phyloP scores from a whole-genome alignment of 2,888 invertebrate genomes.

The Catocala sponsa region DNA sequence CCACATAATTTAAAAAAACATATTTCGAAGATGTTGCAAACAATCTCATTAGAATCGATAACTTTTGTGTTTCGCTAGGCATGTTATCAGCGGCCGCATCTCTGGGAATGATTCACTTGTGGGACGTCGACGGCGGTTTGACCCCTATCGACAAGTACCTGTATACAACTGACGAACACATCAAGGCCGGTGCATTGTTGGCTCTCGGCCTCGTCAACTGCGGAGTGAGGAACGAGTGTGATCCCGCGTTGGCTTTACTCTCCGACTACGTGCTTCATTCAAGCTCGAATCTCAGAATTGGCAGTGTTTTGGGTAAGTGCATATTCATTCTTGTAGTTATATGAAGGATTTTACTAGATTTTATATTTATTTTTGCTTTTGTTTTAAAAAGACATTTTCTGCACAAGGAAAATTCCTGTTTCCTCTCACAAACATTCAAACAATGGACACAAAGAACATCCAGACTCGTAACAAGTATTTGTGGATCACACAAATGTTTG shows the following conservation, averaged over 20 bases:
- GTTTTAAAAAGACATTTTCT: no score
- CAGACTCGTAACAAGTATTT: no score
- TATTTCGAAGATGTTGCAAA: no score
- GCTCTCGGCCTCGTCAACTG: conserved; percentile 99
- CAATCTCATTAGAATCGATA: background rate
- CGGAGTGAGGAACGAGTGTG: conserved; percentile 98
- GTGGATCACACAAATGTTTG: no score
- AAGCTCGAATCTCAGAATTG: conserved; percentile 94
- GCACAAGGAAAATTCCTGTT: no score
- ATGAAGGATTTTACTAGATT: no score
- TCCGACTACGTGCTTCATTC: conserved; percentile 97
- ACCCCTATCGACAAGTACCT: conserved; percentile 99
- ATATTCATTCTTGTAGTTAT: no score
- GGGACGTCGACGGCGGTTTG: conserved; percentile 99
- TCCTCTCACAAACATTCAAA: no score
- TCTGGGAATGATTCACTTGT: conserved; percentile 97
- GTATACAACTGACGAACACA: conserved; percentile 97
- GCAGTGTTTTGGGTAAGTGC: conserved; percentile 90
- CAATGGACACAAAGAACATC: no score
- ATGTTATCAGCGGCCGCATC: conserved; percentile 99
- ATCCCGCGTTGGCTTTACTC: conserved; percentile 98
- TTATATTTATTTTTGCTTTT: no score
- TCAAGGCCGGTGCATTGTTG: conserved; percentile 98
- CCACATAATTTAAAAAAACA: no score
- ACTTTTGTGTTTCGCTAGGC: conserved; percentile 70